phyloP scores from a whole-genome alignment of 2,797 vertebrate species.

The Heliangelus exortis region DNA sequence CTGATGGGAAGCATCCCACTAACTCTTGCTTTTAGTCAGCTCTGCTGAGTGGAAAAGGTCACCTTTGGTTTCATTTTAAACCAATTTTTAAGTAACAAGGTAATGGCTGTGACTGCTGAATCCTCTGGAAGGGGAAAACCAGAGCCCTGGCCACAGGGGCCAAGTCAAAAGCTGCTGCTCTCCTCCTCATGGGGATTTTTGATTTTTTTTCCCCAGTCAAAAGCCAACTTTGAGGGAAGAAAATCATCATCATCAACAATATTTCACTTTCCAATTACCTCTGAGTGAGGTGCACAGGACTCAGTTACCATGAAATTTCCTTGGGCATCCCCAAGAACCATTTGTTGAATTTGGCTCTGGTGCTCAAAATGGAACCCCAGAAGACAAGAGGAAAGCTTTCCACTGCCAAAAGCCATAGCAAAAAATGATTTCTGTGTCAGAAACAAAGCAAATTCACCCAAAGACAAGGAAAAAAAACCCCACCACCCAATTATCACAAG shows the following conservation, averaged over 20 bases:
- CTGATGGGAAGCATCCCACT: not conserved
- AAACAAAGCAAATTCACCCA: not conserved
- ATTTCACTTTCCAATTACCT: not conserved
- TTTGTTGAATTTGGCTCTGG: not conserved
- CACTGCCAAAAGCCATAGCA: not conserved
- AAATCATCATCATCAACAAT: not conserved
- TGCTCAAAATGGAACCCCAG: not conserved
- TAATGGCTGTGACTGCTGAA: not conserved
- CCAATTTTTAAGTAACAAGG: not conserved
- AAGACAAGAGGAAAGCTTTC: not conserved
- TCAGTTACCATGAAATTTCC: not conserved
- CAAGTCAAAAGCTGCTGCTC: not conserved
- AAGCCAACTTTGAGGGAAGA: not conserved
- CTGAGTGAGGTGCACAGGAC: not conserved
- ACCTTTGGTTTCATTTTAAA: constrained; percentile 9
- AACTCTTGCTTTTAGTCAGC: constrained; percentile 4
- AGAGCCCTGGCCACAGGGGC: not conserved
- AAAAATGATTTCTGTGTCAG: not conserved
- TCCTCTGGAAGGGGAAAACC: not conserved
- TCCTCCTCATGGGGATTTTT: not conserved
- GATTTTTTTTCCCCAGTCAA: not conserved
- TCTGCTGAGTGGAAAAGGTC: not conserved
- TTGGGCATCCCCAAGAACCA: not conserved
- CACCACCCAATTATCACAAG: not conserved
- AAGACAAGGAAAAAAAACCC: not conserved